phyloP scores from a whole-genome alignment of 2,888 invertebrate species.

The Himalopsyche japonica region DNA sequence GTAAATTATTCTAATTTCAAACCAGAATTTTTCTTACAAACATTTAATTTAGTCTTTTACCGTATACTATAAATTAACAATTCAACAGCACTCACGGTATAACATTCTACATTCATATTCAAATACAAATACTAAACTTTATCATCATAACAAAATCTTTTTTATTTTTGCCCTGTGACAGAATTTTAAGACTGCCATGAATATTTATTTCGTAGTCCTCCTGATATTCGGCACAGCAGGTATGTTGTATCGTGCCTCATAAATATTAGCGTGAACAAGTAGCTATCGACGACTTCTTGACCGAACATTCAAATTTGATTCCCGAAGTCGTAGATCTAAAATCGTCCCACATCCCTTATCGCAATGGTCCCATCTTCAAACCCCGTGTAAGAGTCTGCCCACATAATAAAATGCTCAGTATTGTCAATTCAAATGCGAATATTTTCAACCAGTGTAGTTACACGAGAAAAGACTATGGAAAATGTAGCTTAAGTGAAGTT shows the following conservation, averaged over 20 bases:
- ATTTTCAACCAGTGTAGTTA: neutral
- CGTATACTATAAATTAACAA: no score
- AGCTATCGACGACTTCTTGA: neutral
- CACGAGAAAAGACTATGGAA: neutral
- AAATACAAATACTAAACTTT: no score
- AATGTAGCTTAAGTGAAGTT: neutral
- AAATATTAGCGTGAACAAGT: neutral
- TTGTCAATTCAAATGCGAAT: slow-evolving; percentile 21
- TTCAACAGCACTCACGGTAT: no score
- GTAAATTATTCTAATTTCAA: no score
- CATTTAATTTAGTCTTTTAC: no score
- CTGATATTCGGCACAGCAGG: neutral
- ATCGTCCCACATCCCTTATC: slow-evolving; percentile 12
- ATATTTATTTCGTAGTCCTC: neutral
- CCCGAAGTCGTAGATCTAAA: neutral
- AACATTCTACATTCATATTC: no score
- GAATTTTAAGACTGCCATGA: neutral
- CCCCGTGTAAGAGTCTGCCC: slow-evolving; percentile 5
- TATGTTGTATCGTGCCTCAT: neutral
- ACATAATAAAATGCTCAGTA: neutral
- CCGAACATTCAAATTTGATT: neutral
- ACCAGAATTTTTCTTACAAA: no score
- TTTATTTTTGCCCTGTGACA: neutral
- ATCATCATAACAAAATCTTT: neutral
- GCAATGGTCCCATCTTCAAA: neutral